These are phyloP conservation scores for Leucopternis melanops DNA, from an alignment of 2,113 vertebrate genomes.

Conservation along the genomic window DNA sequence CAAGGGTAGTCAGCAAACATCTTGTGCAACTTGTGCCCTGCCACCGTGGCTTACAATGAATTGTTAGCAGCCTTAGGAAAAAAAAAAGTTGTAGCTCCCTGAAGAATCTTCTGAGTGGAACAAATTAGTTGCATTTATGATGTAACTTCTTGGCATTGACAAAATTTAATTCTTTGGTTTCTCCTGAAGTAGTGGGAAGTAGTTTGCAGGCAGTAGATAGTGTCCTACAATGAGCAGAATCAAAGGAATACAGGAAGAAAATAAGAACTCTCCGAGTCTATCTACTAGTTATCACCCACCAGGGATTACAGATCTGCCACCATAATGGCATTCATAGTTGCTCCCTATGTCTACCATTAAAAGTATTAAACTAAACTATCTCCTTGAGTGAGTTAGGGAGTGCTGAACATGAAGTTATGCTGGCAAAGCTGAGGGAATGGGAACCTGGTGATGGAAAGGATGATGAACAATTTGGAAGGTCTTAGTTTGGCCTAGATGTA, in stretches of 20 bases:
- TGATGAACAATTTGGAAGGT: not conserved
- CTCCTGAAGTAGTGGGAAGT: not conserved
- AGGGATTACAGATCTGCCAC: not conserved
- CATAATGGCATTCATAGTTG: not conserved
- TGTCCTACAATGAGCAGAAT: not conserved
- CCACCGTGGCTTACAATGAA: not conserved
- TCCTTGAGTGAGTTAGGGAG: not conserved
- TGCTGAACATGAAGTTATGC: not conserved
- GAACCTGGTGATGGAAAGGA: not conserved
- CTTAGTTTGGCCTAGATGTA: not conserved
- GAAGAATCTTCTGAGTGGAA: not conserved
- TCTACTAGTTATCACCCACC: not conserved
- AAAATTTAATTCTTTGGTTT: not conserved
- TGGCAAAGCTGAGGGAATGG: not conserved
- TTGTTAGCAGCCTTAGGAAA: not conserved
- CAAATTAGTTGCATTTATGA: not conserved
- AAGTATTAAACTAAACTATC: not conserved
- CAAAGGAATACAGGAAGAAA: not conserved
- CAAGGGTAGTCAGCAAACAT: accelerated
- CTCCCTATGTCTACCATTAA: not conserved
- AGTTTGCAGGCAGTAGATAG: not conserved
- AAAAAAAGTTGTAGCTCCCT: not conserved
- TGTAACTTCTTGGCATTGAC: not conserved
- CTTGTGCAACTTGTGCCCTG: not conserved
- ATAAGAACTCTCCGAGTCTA: not conserved